Conservation (phyloP, 2,888 invertebrate species). For the Patella depressa region DNA sequence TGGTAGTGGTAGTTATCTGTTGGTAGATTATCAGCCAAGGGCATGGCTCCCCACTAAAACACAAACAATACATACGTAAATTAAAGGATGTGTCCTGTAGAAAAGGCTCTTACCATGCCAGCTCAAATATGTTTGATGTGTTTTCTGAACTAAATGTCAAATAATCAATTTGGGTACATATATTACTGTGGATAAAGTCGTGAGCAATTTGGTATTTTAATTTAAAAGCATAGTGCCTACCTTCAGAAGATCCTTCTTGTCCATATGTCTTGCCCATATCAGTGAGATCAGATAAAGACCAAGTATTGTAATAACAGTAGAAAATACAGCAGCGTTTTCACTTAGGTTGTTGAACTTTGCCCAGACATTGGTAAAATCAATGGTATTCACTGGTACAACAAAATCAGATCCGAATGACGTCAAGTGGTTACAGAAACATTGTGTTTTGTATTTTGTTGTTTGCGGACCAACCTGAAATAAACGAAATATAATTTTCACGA, state of each 20-base stretch:
- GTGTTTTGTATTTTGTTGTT: slow-evolving; percentile 62
- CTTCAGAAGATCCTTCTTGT: slow-evolving; percentile 69
- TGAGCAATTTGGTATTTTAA: too few species aligned
- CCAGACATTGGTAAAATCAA: slow-evolving; percentile 70
- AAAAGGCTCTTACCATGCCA: too few species aligned
- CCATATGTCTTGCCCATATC: slow-evolving; percentile 66
- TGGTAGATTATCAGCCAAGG: slow-evolving; percentile 72
- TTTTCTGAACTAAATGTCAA: too few species aligned
- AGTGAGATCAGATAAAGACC: slow-evolving; percentile 63
- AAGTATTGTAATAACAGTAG: slow-evolving; percentile 64
- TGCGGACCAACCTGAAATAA: slow-evolving; percentile 59
- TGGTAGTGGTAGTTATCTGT: slow-evolving; percentile 72
- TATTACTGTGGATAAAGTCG: too few species aligned
- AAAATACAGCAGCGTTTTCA: slow-evolving; percentile 70
- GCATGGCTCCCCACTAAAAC: slow-evolving; percentile 71
- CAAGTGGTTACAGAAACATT: slow-evolving; percentile 68
- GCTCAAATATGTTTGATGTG: too few species aligned
- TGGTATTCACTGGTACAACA: slow-evolving; percentile 70
- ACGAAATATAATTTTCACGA: neutral
- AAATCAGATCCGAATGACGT: slow-evolving; percentile 71
- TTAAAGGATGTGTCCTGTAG: too few species aligned
- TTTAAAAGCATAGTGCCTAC: slow-evolving; percentile 35
- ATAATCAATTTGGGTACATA: too few species aligned
- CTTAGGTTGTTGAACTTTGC: slow-evolving; percentile 67
- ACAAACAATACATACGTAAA: neutral